Evolutionary conservation across 1,140 invertebrate genomes (phyloP).

Genomic region (Euura saliciscinereae): DNA sequence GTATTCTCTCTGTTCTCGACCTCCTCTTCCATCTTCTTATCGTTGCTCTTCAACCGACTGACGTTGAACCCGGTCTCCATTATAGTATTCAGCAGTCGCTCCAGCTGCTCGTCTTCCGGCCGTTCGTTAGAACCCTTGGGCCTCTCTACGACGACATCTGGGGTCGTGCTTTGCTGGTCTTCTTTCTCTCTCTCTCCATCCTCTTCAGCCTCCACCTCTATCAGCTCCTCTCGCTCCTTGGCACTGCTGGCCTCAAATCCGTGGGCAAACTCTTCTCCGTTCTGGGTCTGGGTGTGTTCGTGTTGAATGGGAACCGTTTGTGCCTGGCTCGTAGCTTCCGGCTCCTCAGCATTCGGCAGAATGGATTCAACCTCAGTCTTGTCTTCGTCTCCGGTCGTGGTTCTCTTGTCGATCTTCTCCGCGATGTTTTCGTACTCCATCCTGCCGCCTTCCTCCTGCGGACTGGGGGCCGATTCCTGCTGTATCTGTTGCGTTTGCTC

Average conservation of each 20-base stretch:
- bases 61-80: constrained; percentile 45
- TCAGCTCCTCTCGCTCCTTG: constrained; percentile 14
- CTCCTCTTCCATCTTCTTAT: constrained; percentile 19
- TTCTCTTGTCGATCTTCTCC: constrained; percentile 19
- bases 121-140: constrained; percentile 25
- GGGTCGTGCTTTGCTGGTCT: background rate
- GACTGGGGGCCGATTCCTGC: constrained; percentile 32
- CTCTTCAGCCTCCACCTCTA: too few species aligned
- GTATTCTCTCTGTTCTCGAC: constrained; percentile 17
- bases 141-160: background rate
- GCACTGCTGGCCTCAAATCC: constrained; percentile 23
- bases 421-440: constrained; percentile 19
- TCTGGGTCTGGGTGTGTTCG: constrained; percentile 27
- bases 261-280: constrained; percentile 20
- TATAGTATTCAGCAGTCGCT: constrained; percentile 47
- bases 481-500: background rate
- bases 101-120: constrained; percentile 49
- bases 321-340: constrained; percentile 22
- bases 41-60: constrained; percentile 20
- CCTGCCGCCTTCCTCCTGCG: constrained; percentile 35
- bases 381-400: constrained; percentile 12
- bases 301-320: constrained; percentile 30
- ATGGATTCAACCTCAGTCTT: constrained; percentile 42
- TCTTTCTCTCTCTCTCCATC: background rate
- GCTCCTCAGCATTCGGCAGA: constrained; percentile 41